A percentile compares a stretch with the other conserved stretches of the same genome.
phyloP scores from a whole-genome alignment of 2,113 vertebrate species.

The Bufo gargarizans region DNA sequence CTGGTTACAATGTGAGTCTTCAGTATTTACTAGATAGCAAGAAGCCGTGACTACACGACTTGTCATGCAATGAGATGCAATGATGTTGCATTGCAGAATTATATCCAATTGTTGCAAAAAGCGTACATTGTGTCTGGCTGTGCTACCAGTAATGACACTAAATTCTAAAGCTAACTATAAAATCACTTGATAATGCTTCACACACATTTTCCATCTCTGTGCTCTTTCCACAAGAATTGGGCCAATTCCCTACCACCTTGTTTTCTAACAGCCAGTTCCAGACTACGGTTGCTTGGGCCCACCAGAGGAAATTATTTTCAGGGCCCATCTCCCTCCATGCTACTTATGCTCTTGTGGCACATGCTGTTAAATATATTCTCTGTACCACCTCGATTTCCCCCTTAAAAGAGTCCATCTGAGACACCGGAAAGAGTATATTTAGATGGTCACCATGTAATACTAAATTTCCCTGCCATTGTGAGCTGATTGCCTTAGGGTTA shows the following conservation, averaged over 20 bases:
- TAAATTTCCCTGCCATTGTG: background rate
- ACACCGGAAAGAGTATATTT: background rate
- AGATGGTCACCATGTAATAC: background rate
- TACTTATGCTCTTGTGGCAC: too few species aligned
- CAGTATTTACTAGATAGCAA: constrained; percentile 24
- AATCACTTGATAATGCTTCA: background rate
- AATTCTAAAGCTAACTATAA: background rate
- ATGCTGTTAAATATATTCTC: too few species aligned
- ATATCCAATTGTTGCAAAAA: background rate
- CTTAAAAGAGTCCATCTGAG: too few species aligned
- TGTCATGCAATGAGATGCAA: background rate
- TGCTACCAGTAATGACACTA: background rate
- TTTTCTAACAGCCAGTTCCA: background rate
- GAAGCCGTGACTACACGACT: background rate
- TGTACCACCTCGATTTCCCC: too few species aligned
- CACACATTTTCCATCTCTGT: background rate
- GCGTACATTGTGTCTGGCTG: background rate
- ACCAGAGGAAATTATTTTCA: too few species aligned
- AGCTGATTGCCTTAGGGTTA: background rate
- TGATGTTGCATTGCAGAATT: background rate
- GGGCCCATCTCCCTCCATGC: too few species aligned
- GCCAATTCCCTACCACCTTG: background rate
- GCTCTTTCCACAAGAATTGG: background rate
- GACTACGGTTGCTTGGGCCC: too few species aligned
- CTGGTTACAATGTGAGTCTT: constrained; percentile 8